Percentiles rank a stretch among this genome's conserved stretches.
These are phyloP conservation scores for Phocoena sinus DNA, from an alignment of 2,113 vertebrate species.

Conservation along the genomic window DNA sequence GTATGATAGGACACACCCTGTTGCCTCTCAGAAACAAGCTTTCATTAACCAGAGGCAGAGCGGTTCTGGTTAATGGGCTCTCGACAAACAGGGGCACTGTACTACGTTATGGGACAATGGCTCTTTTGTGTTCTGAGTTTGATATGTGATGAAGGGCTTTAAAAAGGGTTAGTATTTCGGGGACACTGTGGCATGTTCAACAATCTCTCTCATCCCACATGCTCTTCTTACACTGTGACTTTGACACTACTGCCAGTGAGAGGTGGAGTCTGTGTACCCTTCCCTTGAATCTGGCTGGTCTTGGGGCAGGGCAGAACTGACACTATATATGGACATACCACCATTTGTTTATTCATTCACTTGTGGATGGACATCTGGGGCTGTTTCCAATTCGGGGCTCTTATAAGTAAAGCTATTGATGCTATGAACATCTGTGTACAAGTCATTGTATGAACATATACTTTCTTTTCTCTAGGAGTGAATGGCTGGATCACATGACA, in stretches of 20 bases:
- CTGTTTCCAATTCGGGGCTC: background rate
- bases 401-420: background rate
- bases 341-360: background rate
- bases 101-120: background rate
- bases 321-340: background rate
- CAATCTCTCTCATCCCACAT: background rate
- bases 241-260: background rate
- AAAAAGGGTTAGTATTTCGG: background rate
- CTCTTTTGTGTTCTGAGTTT: background rate
- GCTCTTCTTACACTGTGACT: background rate
- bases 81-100: background rate
- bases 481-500: too few species aligned
- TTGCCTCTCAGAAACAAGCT: background rate
- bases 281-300: background rate
- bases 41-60: conserved; percentile 9
- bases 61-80: background rate
- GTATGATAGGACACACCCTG: background rate
- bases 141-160: background rate
- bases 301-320: background rate
- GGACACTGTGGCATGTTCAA: background rate
- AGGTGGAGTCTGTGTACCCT: background rate
- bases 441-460: background rate
- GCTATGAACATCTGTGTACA: background rate
- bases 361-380: background rate
- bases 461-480: too few species aligned